A percentile compares a stretch with the other conserved stretches of the same genome.
Evolutionary conservation across 2,888 invertebrate genomes (phyloP).

Genomic region (Heliconius sara): DNA sequence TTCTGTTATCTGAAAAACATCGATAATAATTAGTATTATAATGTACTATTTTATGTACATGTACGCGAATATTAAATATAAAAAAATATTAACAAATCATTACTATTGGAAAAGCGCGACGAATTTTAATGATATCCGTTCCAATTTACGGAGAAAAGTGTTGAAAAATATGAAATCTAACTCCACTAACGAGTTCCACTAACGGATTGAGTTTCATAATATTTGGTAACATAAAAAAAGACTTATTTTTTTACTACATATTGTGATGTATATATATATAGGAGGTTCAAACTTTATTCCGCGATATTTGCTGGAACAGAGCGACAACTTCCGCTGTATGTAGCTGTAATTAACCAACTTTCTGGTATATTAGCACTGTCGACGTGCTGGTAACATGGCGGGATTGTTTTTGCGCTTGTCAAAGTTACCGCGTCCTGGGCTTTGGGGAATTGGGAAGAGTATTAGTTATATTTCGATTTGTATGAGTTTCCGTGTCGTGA

Average conservation of each 20-base stretch:
- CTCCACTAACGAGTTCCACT: not conserved
- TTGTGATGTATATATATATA: not conserved
- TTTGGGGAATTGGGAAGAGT: not conserved
- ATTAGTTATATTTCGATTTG: not conserved
- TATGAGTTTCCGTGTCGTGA: not conserved
- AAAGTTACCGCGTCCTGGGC: not conserved
- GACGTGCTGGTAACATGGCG: not conserved
- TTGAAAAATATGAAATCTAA: slow-evolving; percentile 9
- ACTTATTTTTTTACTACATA: not conserved
- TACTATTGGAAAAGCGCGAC: not conserved
- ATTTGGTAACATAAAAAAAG: slow-evolving; percentile 8
- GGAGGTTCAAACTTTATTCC: not conserved
- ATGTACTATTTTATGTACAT: not conserved
- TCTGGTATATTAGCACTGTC: not conserved
- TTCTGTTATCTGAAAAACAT: too few species aligned
- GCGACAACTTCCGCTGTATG: not conserved
- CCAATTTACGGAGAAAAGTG: slow-evolving; percentile 6
- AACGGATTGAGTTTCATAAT: slow-evolving; percentile 5
- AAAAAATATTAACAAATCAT: not conserved
- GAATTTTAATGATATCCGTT: slow-evolving; percentile 3
- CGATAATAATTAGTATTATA: too few species aligned
- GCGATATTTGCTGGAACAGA: not conserved
- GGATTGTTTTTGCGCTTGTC: slow-evolving; percentile 7
- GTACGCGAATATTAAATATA: not conserved
- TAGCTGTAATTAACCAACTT: slow-evolving; percentile 32